Percentiles rank a stretch among this genome's conserved stretches.
phyloP scores from a whole-genome alignment of 2,888 invertebrate genomes.

The Achlya flavicornis region DNA sequence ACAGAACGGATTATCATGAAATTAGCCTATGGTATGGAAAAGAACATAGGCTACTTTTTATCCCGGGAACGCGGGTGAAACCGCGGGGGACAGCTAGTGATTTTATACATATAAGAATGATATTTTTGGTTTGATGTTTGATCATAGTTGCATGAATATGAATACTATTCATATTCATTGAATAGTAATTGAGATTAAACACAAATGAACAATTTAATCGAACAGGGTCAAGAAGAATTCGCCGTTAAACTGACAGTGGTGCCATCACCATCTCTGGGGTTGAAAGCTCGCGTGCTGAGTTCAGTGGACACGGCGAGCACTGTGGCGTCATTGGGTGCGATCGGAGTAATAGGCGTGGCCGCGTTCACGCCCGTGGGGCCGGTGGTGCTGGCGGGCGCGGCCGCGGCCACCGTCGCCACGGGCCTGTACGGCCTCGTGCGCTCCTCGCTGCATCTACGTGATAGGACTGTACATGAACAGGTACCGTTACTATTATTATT shows the following conservation, averaged over 20 bases:
- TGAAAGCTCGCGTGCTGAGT: slow-evolving; percentile 67
- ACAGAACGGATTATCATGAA: no score
- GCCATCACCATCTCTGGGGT: slow-evolving; percentile 68
- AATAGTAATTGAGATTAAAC: no score
- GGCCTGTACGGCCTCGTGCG: slow-evolving; percentile 81
- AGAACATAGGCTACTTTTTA: no score
- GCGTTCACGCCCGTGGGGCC: slow-evolving; percentile 80
- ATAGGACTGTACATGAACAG: slow-evolving; percentile 79
- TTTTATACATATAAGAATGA: no score
- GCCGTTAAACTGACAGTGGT: slow-evolving; percentile 69
- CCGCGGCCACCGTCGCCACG: slow-evolving; percentile 71
- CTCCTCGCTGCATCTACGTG: slow-evolving; percentile 74
- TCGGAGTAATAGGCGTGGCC: slow-evolving; percentile 80
- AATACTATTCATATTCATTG: no score
- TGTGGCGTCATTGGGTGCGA: slow-evolving; percentile 70
- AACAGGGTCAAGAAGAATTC: slow-evolving; percentile 63
- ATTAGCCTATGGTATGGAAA: no score
- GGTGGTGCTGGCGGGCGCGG: slow-evolving; percentile 73
- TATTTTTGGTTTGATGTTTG: no score
- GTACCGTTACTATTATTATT: slow-evolving; percentile 46
- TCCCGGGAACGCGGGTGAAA: no score
- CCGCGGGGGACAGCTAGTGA: no score
- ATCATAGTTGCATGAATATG: no score
- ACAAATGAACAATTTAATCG: no score
- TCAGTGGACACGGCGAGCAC: slow-evolving; percentile 72